A percentile compares a stretch with the other conserved stretches of the same genome.
phyloP scores from a whole-genome alignment of 1,140 invertebrate genomes.

The Cylas formicarius region DNA sequence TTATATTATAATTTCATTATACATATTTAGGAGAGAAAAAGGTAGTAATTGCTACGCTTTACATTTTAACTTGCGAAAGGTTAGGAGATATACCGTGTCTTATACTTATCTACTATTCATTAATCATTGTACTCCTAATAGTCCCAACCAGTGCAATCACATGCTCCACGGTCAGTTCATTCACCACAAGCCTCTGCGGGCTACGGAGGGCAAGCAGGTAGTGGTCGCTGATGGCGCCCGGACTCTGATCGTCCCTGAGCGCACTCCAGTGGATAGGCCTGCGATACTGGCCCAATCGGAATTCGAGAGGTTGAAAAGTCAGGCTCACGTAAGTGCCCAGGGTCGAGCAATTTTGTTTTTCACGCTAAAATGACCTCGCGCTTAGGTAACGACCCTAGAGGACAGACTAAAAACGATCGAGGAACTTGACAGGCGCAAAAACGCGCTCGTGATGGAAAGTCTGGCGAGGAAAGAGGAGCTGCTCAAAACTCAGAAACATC shows the following conservation, averaged over 20 bases:
- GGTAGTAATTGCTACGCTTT: too few relatives aligned
- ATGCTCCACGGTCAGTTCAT: slow-evolving; percentile 5
- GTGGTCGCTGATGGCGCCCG: too few relatives aligned
- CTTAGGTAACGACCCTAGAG: slow-evolving; percentile 26
- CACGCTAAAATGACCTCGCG: background rate
- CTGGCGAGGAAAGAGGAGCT: slow-evolving; percentile 27
- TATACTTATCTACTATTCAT: too few relatives aligned
- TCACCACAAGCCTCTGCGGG: slow-evolving; percentile 10
- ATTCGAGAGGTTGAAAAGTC: slow-evolving; percentile 28
- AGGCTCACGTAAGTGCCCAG: slow-evolving; percentile 24
- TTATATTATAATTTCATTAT: too few relatives aligned
- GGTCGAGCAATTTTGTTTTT: background rate
- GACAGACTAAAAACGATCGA: slow-evolving; percentile 26
- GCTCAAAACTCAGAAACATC: slow-evolving; percentile 22
- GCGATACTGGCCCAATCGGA: slow-evolving; percentile 26
- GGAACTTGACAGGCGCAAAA: slow-evolving; percentile 24
- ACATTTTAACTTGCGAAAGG: too few relatives aligned
- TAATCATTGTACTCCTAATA: too few relatives aligned
- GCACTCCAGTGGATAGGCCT: slow-evolving; percentile 24
- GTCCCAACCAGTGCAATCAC: slow-evolving; percentile 10
- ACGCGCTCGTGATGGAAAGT: slow-evolving; percentile 21
- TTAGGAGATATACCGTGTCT: too few relatives aligned
- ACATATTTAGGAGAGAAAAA: too few relatives aligned
- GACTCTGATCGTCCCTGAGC: slow-evolving; percentile 30
- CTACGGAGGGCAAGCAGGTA: slow-evolving; percentile 22